phyloP scores from a whole-genome alignment of 2,113 vertebrate species.

The Cheirogaleus medius region DNA sequence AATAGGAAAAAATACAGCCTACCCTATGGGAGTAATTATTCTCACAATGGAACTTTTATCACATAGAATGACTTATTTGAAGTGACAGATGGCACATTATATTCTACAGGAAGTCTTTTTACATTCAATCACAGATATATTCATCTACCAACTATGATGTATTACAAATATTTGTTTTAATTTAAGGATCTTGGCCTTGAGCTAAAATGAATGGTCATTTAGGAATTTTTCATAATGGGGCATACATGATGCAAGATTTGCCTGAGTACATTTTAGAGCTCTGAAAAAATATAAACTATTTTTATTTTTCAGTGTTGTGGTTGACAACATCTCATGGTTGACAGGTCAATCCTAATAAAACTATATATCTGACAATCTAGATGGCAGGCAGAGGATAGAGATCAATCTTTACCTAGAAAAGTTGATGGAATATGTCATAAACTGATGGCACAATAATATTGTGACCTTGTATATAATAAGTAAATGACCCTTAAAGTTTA shows the following conservation, averaged over 20 bases:
- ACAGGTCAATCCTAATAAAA: constrained; percentile 76
- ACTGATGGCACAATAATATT: constrained; percentile 22
- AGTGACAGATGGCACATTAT: not conserved
- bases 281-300: constrained; percentile 40
- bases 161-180: constrained; percentile 30
- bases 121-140: not conserved
- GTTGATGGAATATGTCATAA: constrained; percentile 49
- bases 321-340: constrained; percentile 54
- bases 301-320: constrained; percentile 62
- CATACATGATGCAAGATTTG: not conserved
- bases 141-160: not conserved
- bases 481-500: constrained; percentile 54
- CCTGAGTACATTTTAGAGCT: not conserved
- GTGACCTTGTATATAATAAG: constrained; percentile 70
- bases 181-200: constrained; percentile 20
- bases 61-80: not conserved
- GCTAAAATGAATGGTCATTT: not conserved
- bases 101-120: not conserved
- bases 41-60: not conserved
- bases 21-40: not conserved
- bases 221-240: not conserved
- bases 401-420: constrained; percentile 66
- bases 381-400: constrained; percentile 40
- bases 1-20: not conserved
- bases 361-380: constrained; percentile 63